phyloP scores from a whole-genome alignment of 1,140 invertebrate species.

The Homalodisca vitripennis region DNA sequence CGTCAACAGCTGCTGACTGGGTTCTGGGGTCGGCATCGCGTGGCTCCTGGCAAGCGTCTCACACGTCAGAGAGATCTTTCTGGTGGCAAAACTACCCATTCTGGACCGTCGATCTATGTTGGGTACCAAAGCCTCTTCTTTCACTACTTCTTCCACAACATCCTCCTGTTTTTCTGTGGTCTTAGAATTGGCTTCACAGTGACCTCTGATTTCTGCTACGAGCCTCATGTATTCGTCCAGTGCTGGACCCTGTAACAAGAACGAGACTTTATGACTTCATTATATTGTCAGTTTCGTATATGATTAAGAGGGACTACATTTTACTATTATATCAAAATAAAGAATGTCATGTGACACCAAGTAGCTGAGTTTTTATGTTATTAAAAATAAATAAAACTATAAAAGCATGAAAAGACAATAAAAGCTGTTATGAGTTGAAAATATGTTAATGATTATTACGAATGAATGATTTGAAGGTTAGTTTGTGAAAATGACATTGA shows the following conservation, averaged over 20 bases:
- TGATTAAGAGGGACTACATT: too few relatives aligned
- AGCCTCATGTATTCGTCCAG: slow-evolving; percentile 52
- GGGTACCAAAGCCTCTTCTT: slow-evolving; percentile 21
- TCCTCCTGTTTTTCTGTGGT: slow-evolving; percentile 46
- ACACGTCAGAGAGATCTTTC: slow-evolving; percentile 62
- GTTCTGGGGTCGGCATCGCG: slow-evolving; percentile 41
- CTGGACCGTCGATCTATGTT: slow-evolving; percentile 34
- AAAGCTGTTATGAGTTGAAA: too few relatives aligned
- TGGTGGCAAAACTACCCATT: slow-evolving; percentile 48
- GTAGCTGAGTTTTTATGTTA: too few relatives aligned
- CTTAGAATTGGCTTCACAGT: slow-evolving; percentile 49
- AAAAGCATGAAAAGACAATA: too few relatives aligned
- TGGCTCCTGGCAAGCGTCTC: slow-evolving; percentile 49
- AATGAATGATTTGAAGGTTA: too few relatives aligned
- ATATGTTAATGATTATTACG: too few relatives aligned
- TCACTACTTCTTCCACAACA: slow-evolving; percentile 29
- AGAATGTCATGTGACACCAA: too few relatives aligned
- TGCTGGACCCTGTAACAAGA: slow-evolving; percentile 42
- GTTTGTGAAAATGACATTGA: too few relatives aligned
- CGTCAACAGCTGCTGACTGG: slow-evolving; percentile 29
- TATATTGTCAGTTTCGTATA: too few relatives aligned
- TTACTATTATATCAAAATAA: too few relatives aligned
- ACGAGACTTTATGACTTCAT: too few relatives aligned
- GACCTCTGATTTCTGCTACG: slow-evolving; percentile 52
- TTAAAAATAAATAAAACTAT: too few relatives aligned